phyloP scores from a whole-genome alignment of 2,113 vertebrate species.

The Danionella cerebrum region DNA sequence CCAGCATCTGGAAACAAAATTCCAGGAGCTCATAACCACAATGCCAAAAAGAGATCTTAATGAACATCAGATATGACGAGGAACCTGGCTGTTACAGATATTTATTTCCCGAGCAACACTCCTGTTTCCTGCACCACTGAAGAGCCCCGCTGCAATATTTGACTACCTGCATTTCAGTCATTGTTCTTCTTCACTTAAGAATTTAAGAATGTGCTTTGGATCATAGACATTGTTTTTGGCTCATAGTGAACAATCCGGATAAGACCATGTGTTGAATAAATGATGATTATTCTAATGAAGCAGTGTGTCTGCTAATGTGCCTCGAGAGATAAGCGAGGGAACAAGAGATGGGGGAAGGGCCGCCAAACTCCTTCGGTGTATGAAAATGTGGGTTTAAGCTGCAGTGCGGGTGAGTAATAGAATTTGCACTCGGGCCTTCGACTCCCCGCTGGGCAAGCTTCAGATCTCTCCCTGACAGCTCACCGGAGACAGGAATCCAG shows the following conservation, averaged over 20 bases:
- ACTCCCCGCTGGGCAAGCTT: slow-evolving; percentile 41
- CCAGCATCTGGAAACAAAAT: too few relatives aligned
- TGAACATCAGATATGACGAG: too few relatives aligned
- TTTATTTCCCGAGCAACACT: too few relatives aligned
- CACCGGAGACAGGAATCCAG: slow-evolving; percentile 13
- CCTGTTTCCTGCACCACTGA: too few relatives aligned
- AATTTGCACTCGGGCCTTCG: slow-evolving; percentile 38
- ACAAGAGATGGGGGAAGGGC: slow-evolving; percentile 3
- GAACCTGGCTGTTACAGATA: not conserved
- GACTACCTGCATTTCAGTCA: not conserved
- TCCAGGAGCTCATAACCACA: too few relatives aligned
- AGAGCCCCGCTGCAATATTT: not conserved
- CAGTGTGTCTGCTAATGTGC: slow-evolving; percentile 50
- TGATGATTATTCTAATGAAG: slow-evolving; percentile 56
- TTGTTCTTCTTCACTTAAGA: not conserved
- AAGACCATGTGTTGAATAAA: slow-evolving; percentile 46
- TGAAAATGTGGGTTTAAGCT: slow-evolving; percentile 57
- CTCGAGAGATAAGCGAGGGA: slow-evolving; percentile 30
- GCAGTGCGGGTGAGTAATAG: slow-evolving; percentile 53
- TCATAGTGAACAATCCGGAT: not conserved
- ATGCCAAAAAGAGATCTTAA: too few relatives aligned
- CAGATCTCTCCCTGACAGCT: slow-evolving; percentile 44
- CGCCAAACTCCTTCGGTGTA: slow-evolving; percentile 37
- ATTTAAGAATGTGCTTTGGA: not conserved
- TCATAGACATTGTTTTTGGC: not conserved